Evolutionary conservation across 2,113 vertebrate species (phyloP).

Genomic region (Zosterops pallidus): DNA sequence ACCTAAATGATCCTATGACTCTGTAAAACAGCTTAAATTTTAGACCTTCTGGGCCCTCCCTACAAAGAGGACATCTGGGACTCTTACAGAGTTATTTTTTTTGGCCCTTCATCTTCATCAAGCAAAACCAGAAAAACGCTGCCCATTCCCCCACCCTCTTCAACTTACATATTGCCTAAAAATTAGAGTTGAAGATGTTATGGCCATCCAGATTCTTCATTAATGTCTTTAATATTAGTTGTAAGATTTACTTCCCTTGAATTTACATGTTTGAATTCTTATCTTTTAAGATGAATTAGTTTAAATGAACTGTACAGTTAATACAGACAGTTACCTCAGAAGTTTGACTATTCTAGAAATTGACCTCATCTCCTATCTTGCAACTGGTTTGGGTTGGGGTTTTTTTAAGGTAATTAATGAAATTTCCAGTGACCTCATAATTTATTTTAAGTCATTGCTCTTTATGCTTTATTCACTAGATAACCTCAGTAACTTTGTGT

Average conservation of each 20-base stretch:
- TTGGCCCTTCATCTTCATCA: neutral
- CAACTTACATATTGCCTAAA: neutral
- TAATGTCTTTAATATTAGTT: neutral
- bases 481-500: neutral
- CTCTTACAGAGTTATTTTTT: neutral
- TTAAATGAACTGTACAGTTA: neutral
- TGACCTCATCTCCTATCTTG: neutral
- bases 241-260: neutral
- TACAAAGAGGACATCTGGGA: neutral
- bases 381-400: neutral
- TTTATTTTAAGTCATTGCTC: neutral
- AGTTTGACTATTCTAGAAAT: neutral
- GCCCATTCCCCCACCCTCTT: rapidly evolving
- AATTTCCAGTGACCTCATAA: neutral
- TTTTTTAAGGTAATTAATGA: neutral
- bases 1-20: neutral
- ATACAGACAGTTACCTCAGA: neutral
- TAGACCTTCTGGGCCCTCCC: neutral
- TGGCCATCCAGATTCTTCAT: neutral
- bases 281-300: neutral
- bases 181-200: neutral
- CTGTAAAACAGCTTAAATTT: neutral
- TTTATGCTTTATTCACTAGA: neutral
- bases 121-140: rapidly evolving
- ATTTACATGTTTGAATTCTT: neutral